A percentile compares a stretch with the other conserved stretches of the same genome.
These are phyloP conservation scores for Zosterops pallidus DNA, from an alignment of 2,113 vertebrate genomes.

Conservation along the genomic window DNA sequence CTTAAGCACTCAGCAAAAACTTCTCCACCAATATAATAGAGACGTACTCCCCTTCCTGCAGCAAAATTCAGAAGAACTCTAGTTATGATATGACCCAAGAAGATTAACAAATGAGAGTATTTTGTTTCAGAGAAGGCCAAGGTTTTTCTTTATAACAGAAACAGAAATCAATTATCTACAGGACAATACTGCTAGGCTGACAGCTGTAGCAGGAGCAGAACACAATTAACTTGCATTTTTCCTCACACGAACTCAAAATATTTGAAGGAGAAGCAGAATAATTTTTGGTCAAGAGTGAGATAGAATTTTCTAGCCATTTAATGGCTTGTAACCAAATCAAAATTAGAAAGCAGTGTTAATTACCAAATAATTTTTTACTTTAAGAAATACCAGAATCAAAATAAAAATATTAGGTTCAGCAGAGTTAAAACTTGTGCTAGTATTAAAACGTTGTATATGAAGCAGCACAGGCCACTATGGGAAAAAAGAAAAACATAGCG, in stretches of 20 bases:
- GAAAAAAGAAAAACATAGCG: not conserved
- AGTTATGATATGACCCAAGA: not conserved
- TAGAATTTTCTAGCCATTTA: not conserved
- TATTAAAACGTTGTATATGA: not conserved
- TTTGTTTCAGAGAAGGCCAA: not conserved
- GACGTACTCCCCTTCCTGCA: slow-evolving; percentile 91
- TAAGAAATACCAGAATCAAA: not conserved
- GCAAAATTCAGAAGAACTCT: slow-evolving; percentile 13
- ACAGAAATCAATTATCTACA: not conserved
- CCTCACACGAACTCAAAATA: not conserved
- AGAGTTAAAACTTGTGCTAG: not conserved
- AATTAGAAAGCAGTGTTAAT: not conserved
- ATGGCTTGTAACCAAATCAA: not conserved
- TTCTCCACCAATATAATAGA: slow-evolving; percentile 98
- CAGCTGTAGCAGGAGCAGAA: not conserved
- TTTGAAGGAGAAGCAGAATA: not conserved
- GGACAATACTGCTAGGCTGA: not conserved
- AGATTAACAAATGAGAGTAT: not conserved
- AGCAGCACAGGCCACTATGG: not conserved
- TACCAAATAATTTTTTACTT: not conserved
- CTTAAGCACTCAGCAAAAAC: slow-evolving; percentile 98
- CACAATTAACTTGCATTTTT: not conserved
- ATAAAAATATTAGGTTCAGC: not conserved
- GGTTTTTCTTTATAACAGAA: not conserved
- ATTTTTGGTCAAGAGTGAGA: not conserved